Evolutionary conservation across 1,140 invertebrate genomes (phyloP).

Genomic region (Heliothis subflexa): DNA sequence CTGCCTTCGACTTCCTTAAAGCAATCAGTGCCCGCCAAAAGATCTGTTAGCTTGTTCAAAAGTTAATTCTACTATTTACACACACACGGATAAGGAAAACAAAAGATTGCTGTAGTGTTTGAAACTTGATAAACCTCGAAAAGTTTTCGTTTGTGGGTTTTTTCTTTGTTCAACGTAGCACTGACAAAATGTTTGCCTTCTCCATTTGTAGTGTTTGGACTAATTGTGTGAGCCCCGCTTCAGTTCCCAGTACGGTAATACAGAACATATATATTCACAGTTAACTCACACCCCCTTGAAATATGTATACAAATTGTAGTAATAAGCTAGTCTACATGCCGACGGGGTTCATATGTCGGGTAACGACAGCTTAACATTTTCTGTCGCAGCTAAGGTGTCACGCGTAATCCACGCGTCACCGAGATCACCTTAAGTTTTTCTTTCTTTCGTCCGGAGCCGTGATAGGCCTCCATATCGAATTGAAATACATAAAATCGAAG

Average conservation of each 20-base stretch:
- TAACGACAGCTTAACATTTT: conserved; percentile 38
- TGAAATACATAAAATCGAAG: conserved; percentile 49
- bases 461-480: conserved; percentile 49
- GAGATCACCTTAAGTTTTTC: conserved; percentile 41
- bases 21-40: conserved; percentile 40
- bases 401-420: conserved; percentile 38
- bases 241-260: conserved; percentile 12
- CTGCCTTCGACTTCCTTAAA: conserved; percentile 32
- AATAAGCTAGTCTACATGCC: conserved; percentile 34
- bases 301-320: conserved; percentile 38
- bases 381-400: conserved; percentile 8
- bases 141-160: conserved; percentile 13
- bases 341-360: conserved; percentile 10
- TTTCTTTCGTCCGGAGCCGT: conserved; percentile 36
- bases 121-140: conserved; percentile 28
- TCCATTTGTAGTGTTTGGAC: neutral
- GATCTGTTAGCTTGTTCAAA: conserved; percentile 34
- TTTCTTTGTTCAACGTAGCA: conserved; percentile 10
- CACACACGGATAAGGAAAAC: conserved; percentile 27
- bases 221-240: conserved; percentile 6
- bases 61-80: conserved; percentile 44
- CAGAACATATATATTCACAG: conserved; percentile 14
- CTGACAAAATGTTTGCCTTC: conserved; percentile 21
- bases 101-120: conserved; percentile 9
- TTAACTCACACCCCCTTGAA: conserved; percentile 5